These are phyloP conservation scores for Halictus rubicundus DNA, from an alignment of 1,140 invertebrate species.

Conservation along the genomic window DNA sequence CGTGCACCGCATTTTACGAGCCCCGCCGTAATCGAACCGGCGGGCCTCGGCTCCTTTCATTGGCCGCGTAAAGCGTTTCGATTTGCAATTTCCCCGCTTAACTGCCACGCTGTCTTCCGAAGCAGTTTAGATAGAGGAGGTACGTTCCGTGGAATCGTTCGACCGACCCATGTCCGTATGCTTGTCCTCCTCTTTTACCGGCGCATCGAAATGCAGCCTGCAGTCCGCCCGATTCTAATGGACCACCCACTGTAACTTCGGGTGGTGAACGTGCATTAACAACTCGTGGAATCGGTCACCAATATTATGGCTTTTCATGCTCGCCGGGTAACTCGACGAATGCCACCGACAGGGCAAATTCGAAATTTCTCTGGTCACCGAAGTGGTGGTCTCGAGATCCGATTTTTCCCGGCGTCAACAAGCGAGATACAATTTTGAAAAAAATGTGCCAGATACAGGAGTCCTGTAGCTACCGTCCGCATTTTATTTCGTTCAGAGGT, in stretches of 20 bases:
- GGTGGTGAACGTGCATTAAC: constrained; percentile 20
- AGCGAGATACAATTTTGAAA: no score
- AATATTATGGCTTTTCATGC: constrained; percentile 39
- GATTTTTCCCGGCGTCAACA: background rate
- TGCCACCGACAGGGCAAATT: background rate
- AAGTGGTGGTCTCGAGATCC: no score
- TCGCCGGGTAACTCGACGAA: constrained; percentile 16
- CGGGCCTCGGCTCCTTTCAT: constrained; percentile 65
- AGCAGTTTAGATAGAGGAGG: constrained; percentile 57
- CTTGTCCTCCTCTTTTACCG: background rate
- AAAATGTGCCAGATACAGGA: no score
- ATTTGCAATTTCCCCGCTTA: constrained; percentile 68
- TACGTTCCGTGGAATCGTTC: constrained; percentile 30
- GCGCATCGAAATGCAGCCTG: background rate
- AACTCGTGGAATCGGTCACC: constrained; percentile 29
- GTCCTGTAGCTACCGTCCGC: no score
- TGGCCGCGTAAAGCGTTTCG: constrained; percentile 72
- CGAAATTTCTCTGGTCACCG: background rate
- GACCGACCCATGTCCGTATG: background rate
- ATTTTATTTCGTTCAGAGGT: no score
- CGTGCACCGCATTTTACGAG: constrained; percentile 44
- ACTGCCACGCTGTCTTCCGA: constrained; percentile 62
- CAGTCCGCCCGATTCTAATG: constrained; percentile 41
- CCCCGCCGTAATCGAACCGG: constrained; percentile 67
- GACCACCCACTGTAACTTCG: background rate